phyloP scores from a whole-genome alignment of 2,888 invertebrate genomes.

The Agonum fuliginosum region DNA sequence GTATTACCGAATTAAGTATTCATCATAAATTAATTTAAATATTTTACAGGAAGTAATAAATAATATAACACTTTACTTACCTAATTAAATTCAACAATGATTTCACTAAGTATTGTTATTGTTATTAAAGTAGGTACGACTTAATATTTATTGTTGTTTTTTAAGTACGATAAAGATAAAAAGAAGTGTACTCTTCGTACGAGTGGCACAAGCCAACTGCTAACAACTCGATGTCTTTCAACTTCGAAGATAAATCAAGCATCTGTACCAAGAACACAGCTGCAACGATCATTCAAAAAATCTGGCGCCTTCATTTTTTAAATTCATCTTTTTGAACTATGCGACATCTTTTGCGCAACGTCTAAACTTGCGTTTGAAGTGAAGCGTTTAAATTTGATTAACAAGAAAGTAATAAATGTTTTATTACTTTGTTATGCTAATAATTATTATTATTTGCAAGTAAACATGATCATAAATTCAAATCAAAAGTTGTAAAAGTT shows the following conservation, averaged over 20 bases:
- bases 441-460: not conserved
- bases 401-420: conserved; percentile 14
- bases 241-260: conserved; percentile 55
- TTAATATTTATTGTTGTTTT: not conserved
- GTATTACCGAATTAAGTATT: conserved; percentile 5
- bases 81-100: conserved; percentile 1
- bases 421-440: conserved; percentile 26
- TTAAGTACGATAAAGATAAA: conserved; percentile 10
- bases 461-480: not conserved
- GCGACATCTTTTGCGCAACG: conserved; percentile 42
- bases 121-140: not conserved
- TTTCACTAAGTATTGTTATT: too few species aligned
- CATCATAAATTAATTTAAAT: not conserved
- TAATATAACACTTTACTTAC: conserved; percentile 48
- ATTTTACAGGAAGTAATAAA: not conserved
- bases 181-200: conserved; percentile 40
- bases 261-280: conserved; percentile 47
- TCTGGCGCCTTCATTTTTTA: conserved; percentile 53
- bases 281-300: conserved; percentile 54
- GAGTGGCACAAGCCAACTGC: conserved; percentile 56
- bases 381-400: not conserved
- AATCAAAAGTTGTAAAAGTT: not conserved
- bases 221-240: conserved; percentile 51
- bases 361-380: conserved; percentile 21
- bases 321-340: not conserved